These are phyloP conservation scores for Allygus modestus DNA, from an alignment of 2,888 invertebrate genomes.

Conservation along the genomic window DNA sequence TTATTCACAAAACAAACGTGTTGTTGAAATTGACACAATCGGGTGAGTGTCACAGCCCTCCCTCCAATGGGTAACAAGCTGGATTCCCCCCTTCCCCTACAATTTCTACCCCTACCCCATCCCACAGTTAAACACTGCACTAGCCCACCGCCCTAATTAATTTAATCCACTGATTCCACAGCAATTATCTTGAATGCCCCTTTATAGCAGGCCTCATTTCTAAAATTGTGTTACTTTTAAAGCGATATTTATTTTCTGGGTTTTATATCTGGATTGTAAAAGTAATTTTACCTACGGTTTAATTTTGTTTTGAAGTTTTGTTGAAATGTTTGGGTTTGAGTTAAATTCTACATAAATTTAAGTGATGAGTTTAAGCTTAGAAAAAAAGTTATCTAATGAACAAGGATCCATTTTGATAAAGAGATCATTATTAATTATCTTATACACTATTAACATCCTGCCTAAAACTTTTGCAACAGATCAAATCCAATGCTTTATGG, in stretches of 20 bases:
- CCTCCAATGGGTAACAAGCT: background rate
- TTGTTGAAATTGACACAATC: slow-evolving; percentile 2
- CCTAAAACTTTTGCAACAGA: too few relatives aligned
- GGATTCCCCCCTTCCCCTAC: background rate
- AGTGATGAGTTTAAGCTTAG: too few relatives aligned
- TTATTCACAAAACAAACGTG: slow-evolving; percentile 8
- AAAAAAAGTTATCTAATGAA: too few relatives aligned
- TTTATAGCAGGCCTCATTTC: slow-evolving; percentile 6
- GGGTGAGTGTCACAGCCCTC: background rate
- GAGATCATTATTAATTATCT: too few relatives aligned
- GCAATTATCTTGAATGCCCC: slow-evolving; percentile 32
- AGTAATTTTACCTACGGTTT: too few relatives aligned
- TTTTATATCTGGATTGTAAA: background rate
- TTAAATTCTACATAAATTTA: too few relatives aligned
- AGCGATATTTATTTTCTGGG: background rate
- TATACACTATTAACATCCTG: too few relatives aligned
- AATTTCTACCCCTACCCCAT: background rate
- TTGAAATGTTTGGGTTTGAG: too few relatives aligned
- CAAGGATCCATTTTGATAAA: too few relatives aligned
- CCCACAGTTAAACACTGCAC: slow-evolving; percentile 23
- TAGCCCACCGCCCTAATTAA: slow-evolving; percentile 31
- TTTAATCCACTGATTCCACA: slow-evolving; percentile 26
- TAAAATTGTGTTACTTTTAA: background rate
- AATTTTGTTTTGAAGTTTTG: too few relatives aligned
- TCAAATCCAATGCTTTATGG: too few relatives aligned